These are phyloP conservation scores for Heliornis fulica DNA, from an alignment of 2,113 vertebrate genomes.

Conservation along the genomic window DNA sequence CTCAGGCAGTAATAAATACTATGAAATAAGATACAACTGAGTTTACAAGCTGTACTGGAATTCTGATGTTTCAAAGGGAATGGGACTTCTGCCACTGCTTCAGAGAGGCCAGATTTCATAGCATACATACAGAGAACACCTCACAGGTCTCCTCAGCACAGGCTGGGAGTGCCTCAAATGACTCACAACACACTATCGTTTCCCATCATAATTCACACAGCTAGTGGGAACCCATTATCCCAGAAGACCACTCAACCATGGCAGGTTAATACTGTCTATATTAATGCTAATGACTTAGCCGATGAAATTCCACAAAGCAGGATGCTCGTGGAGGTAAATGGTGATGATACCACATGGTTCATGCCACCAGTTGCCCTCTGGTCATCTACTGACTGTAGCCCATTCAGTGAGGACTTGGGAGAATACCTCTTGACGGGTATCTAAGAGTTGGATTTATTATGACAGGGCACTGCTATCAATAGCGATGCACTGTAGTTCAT, in stretches of 20 bases:
- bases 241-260: background rate
- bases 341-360: background rate
- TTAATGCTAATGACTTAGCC: background rate
- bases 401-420: background rate
- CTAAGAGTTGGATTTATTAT: slow-evolving; percentile 22
- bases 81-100: background rate
- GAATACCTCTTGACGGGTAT: background rate
- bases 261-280: background rate
- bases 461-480: background rate
- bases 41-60: background rate
- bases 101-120: background rate
- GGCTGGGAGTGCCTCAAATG: background rate
- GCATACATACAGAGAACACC: background rate
- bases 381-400: background rate
- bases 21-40: background rate
- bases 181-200: background rate
- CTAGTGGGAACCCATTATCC: background rate
- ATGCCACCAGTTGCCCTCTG: background rate
- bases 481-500: slow-evolving; percentile 7
- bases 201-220: background rate
- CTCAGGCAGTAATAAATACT: background rate
- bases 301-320: background rate
- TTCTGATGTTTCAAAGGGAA: background rate
- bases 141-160: background rate
- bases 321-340: background rate